These are phyloP conservation scores for Enteromius fasciolatus DNA, from an alignment of 2,797 vertebrate genomes.

Conservation along the genomic window DNA sequence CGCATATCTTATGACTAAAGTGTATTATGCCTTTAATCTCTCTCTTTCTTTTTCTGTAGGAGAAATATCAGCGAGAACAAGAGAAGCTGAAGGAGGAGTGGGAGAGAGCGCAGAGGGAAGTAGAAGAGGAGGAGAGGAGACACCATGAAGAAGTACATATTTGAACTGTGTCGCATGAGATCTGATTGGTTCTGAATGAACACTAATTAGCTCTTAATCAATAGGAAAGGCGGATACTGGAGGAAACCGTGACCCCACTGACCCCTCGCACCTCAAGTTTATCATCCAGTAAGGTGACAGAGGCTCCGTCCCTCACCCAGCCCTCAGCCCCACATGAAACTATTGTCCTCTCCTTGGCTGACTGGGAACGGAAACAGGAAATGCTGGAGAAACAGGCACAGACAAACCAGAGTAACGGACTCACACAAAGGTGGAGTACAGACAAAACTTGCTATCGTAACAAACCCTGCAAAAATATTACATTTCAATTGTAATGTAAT, in stretches of 20 bases:
- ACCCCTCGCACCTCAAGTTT: slow-evolving; percentile 68
- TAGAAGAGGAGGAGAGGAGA: slow-evolving; percentile 93
- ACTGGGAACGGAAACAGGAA: slow-evolving; percentile 61
- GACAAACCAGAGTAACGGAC: slow-evolving; percentile 42
- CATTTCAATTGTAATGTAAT: background rate
- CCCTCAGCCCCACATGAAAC: slow-evolving; percentile 65
- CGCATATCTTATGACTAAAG: background rate
- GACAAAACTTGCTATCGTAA: background rate
- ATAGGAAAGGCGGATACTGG: slow-evolving; percentile 92
- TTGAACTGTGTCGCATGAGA: background rate
- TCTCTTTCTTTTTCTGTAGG: slow-evolving; percentile 73
- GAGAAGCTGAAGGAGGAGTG: slow-evolving; percentile 95
- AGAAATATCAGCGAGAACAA: slow-evolving; percentile 93
- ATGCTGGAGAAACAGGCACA: slow-evolving; percentile 56
- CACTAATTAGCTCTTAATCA: background rate
- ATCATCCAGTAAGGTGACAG: slow-evolving; percentile 73
- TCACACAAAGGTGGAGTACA: slow-evolving; percentile 46
- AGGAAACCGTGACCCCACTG: slow-evolving; percentile 90
- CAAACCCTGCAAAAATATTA: too few relatives aligned
- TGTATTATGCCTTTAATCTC: background rate
- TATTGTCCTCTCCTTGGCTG: slow-evolving; percentile 52
- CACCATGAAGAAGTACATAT: slow-evolving; percentile 89
- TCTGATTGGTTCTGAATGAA: background rate
- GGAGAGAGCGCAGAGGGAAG: slow-evolving; percentile 95
- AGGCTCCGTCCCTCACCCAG: slow-evolving; percentile 63